Conservation (phyloP, 2,888 invertebrate species). For the Camptogramma bilineatum region DNA sequence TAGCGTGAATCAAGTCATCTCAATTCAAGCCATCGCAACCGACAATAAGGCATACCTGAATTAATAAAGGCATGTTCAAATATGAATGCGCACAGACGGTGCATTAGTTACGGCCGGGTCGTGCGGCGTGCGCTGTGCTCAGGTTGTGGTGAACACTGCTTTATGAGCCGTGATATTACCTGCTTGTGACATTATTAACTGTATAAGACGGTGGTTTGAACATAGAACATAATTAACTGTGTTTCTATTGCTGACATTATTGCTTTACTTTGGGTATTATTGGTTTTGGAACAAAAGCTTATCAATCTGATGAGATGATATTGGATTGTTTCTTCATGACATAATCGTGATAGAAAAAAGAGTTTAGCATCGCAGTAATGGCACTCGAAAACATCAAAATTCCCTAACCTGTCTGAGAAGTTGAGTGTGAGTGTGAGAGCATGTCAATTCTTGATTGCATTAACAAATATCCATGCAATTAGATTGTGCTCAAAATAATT, state of each 20-base stretch:
- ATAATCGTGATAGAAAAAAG: no score
- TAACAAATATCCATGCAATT: no score
- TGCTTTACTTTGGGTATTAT: no score
- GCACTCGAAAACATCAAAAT: no score
- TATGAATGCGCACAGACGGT: conserved; percentile 52
- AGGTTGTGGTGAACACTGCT: conserved; percentile 30
- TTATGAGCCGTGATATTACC: conserved; percentile 31
- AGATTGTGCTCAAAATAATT: no score
- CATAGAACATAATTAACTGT: neutral
- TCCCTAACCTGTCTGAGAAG: no score
- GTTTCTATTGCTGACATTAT: neutral
- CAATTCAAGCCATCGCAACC: conserved; percentile 7
- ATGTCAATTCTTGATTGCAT: no score
- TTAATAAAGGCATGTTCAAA: conserved; percentile 55
- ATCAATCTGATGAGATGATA: no score
- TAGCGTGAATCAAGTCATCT: neutral
- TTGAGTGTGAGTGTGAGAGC: no score
- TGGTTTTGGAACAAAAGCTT: no score
- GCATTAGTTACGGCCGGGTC: conserved; percentile 56
- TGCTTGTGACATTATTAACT: conserved; percentile 18
- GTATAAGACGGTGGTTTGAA: neutral
- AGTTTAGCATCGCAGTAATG: no score
- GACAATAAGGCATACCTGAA: conserved; percentile 53
- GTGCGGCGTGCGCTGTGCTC: conserved; percentile 50
- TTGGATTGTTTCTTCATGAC: no score